Evolutionary conservation across 2,888 invertebrate species (phyloP).

Genomic region (Coleophora flavipennella): DNA sequence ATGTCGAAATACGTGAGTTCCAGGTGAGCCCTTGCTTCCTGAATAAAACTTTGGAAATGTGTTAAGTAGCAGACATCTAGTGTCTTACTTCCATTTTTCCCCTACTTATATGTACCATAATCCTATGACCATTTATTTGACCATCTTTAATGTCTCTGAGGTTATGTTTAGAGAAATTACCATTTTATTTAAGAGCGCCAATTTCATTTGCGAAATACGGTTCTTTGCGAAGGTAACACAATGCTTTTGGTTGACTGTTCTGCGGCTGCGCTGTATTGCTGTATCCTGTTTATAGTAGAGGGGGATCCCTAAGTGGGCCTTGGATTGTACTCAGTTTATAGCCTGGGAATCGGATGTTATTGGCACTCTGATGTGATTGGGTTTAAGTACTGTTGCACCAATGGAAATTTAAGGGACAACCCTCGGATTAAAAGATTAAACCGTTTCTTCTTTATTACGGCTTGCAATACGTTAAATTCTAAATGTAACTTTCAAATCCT

Average conservation of each 20-base stretch:
- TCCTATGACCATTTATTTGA: not conserved
- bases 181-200: too few species aligned
- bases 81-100: not conserved
- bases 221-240: too few species aligned
- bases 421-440: not conserved
- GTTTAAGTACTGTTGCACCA: not conserved
- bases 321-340: too few species aligned
- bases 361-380: not conserved
- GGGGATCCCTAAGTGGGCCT: too few species aligned
- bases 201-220: too few species aligned
- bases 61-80: too few species aligned
- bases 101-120: not conserved
- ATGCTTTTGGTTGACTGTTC: too few species aligned
- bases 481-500: not conserved
- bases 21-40: constrained; percentile 43
- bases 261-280: too few species aligned
- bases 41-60: too few species aligned
- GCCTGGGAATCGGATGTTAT: not conserved
- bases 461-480: not conserved
- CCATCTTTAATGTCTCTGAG: not conserved
- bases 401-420: too few species aligned
- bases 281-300: too few species aligned
- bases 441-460: not conserved
- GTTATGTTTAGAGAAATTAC: not conserved
- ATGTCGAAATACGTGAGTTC: constrained; percentile 67